Evolutionary conservation across 1,140 invertebrate genomes (phyloP).

Genomic region (Drosophila quadrilineata): DNA sequence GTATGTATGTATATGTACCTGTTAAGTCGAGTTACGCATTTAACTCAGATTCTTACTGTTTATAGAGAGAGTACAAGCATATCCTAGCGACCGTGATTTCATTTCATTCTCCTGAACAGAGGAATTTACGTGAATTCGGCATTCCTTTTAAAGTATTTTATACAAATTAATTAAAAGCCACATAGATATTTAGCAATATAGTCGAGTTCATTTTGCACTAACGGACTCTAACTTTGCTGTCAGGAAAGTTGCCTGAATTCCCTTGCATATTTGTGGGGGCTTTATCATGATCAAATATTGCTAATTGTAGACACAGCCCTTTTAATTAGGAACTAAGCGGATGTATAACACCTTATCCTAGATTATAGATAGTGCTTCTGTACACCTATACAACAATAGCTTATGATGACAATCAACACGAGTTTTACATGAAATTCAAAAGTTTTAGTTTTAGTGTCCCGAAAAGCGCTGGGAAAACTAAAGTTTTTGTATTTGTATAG

Average conservation of each 20-base stretch:
- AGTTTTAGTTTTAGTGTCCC: conserved; percentile 55
- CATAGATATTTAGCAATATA: conserved; percentile 40
- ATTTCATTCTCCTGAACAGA: no score
- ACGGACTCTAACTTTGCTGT: background rate
- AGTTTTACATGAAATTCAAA: conserved; percentile 75
- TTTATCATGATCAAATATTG: no score
- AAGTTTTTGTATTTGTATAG: conserved; percentile 74
- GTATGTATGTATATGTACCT: no score
- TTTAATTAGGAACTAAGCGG: conserved; percentile 62
- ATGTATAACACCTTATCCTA: conserved; percentile 24
- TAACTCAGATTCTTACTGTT: no score
- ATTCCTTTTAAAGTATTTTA: conserved; percentile 60
- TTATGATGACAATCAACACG: conserved; percentile 46
- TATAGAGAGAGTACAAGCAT: no score
- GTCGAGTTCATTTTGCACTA: no score
- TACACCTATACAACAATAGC: conserved; percentile 40
- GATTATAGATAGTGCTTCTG: conserved; percentile 19
- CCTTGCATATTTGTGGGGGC: conserved; percentile 46
- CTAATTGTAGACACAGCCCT: conserved; percentile 38
- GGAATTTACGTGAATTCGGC: conserved; percentile 38
- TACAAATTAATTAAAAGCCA: conserved; percentile 77
- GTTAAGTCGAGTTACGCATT: no score
- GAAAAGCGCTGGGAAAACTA: conserved; percentile 34
- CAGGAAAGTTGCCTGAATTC: no score
- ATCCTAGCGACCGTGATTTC: no score